phyloP scores from a whole-genome alignment of 2,113 vertebrate species.

The Enhydra lutris region DNA sequence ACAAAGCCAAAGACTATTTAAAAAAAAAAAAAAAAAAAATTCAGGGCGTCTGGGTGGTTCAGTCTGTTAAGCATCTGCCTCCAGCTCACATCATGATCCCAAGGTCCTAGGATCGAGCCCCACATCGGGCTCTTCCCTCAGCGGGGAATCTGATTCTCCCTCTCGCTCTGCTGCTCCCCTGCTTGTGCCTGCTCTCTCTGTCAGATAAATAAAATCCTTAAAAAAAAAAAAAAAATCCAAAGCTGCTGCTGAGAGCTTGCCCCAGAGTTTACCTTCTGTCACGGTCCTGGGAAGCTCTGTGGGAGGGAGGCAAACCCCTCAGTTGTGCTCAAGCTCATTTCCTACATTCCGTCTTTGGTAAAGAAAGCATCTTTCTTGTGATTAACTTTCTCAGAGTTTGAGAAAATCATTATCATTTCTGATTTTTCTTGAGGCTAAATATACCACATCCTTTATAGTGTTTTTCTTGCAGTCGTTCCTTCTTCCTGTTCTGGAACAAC shows the following conservation, averaged over 20 bases:
- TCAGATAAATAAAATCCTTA: not conserved
- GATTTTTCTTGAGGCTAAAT: not conserved
- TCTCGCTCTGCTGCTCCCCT: not conserved
- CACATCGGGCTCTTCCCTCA: not conserved
- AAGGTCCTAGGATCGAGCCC: not conserved
- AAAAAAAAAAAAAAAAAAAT: not conserved
- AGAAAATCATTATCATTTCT: not conserved
- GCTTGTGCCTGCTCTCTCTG: not conserved
- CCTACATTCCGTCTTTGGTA: not conserved
- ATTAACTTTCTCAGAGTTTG: not conserved
- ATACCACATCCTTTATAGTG: rapidly evolving
- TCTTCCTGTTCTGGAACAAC: not conserved
- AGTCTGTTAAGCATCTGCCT: not conserved
- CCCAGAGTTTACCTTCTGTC: not conserved
- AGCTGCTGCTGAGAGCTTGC: not conserved
- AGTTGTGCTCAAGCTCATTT: not conserved
- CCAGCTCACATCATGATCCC: not conserved
- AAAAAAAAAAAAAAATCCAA: not conserved
- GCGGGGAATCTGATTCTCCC: not conserved
- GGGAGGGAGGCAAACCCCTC: not conserved
- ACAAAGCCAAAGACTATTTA: not conserved
- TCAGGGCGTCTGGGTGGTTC: no score
- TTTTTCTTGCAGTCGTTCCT: not conserved
- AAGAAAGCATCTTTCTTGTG: not conserved
- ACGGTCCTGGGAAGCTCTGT: not conserved